Percentiles rank a stretch among this genome's conserved stretches.
These are phyloP conservation scores for Zaprionus gabonicus DNA, from an alignment of 1,140 invertebrate genomes.

Conservation along the genomic window DNA sequence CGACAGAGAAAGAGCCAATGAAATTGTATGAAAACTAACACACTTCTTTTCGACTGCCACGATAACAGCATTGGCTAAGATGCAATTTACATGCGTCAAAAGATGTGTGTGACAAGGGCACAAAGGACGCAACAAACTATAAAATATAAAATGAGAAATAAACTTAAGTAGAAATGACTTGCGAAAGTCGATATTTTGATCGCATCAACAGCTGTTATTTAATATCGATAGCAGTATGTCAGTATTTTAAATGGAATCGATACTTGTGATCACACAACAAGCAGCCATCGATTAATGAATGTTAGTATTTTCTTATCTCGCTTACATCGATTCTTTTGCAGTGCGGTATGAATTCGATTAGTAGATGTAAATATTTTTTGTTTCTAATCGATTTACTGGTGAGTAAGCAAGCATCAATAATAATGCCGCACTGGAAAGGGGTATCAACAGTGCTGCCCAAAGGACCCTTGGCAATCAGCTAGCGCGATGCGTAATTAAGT, in stretches of 20 bases:
- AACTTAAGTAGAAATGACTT: background rate
- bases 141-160: too few relatives aligned
- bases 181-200: background rate
- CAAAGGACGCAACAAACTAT: background rate
- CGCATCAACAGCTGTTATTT: background rate
- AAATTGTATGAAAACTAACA: constrained; percentile 69
- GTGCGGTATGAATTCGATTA: background rate
- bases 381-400: background rate
- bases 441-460: constrained; percentile 15
- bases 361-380: too few relatives aligned
- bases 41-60: constrained; percentile 60
- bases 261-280: background rate
- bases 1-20: constrained; percentile 37
- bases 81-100: constrained; percentile 66
- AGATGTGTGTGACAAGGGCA: constrained; percentile 19
- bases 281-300: background rate
- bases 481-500: constrained; percentile 77
- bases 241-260: background rate
- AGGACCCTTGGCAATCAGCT: constrained; percentile 61
- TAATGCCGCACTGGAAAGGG: constrained; percentile 17
- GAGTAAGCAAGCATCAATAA: background rate
- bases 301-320: background rate
- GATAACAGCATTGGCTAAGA: constrained; percentile 71
- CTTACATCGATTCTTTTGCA: background rate
- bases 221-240: background rate